phyloP scores from a whole-genome alignment of 1,140 invertebrate species.

The Oscheius sp. region DNA sequence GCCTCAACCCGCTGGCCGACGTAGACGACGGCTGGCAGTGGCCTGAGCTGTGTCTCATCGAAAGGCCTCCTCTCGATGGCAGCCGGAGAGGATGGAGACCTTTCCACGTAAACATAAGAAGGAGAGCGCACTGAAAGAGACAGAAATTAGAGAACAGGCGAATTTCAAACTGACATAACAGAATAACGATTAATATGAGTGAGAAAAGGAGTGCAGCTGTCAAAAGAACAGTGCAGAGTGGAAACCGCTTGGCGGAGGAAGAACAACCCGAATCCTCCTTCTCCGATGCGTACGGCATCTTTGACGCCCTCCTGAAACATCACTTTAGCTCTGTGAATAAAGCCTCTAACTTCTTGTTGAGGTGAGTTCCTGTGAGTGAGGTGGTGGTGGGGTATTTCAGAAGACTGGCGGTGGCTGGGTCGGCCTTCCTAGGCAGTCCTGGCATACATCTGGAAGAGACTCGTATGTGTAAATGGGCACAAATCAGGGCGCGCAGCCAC shows the following conservation, averaged over 20 bases:
- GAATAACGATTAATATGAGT: conserved; percentile 16
- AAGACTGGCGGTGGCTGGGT: not conserved
- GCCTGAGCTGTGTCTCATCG: conserved; percentile 1
- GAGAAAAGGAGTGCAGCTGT: conserved; percentile 4
- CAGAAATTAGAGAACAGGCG: not conserved
- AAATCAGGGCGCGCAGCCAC: not conserved
- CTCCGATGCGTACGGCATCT: not conserved
- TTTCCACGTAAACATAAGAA: conserved; percentile 23
- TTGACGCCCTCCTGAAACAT: conserved; percentile 1
- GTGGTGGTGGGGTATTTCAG: conserved; percentile 6
- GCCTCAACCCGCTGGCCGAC: conserved; percentile 20
- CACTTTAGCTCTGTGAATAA: not conserved
- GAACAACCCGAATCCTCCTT: conserved; percentile 6
- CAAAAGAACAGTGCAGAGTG: conserved; percentile 15
- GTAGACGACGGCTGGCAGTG: conserved; percentile 16
- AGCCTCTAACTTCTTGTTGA: not conserved
- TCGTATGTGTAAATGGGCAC: not conserved
- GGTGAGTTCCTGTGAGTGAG: not conserved
- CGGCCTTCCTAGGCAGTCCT: not conserved
- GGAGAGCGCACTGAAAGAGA: conserved; percentile 22
- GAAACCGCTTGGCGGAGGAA: not conserved
- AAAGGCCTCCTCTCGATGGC: not conserved
- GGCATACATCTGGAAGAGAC: conserved; percentile 1
- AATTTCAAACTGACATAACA: conserved; percentile 17
- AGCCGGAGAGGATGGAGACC: conserved; percentile 9